These are phyloP conservation scores for Eufriesea mexicana DNA, from an alignment of 1,140 invertebrate genomes.

Conservation along the genomic window DNA sequence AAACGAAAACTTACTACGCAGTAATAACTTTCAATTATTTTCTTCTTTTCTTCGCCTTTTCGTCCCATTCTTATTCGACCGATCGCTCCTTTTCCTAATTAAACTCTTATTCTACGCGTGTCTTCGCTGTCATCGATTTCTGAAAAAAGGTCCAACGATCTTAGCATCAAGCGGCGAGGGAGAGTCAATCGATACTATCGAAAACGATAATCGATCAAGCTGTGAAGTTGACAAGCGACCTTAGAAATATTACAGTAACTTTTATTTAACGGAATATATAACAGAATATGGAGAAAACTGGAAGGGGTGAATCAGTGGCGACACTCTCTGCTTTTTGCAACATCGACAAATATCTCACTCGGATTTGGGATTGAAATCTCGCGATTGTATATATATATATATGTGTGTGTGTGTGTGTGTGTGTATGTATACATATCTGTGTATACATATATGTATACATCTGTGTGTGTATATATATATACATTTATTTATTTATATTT, in stretches of 20 bases:
- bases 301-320: slow-evolving; percentile 47
- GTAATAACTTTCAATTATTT: not conserved
- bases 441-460: not conserved
- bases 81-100: not conserved
- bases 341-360: slow-evolving; percentile 35
- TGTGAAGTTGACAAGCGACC: slow-evolving; percentile 29
- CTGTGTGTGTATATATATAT: not conserved
- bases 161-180: not conserved
- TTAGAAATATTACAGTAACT: slow-evolving; percentile 73
- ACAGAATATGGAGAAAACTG: slow-evolving; percentile 65
- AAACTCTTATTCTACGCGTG: not conserved
- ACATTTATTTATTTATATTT: not conserved
- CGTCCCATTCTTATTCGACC: too few species aligned
- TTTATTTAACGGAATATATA: slow-evolving; percentile 74
- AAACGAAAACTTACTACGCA: not conserved
- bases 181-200: not conserved
- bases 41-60: not conserved
- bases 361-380: slow-evolving; percentile 55
- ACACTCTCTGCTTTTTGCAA: slow-evolving; percentile 29
- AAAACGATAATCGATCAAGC: slow-evolving; percentile 1
- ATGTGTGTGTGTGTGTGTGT: not conserved
- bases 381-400: slow-evolving; percentile 1
- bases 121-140: not conserved
- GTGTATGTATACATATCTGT: not conserved
- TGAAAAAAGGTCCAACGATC: not conserved